phyloP scores from a whole-genome alignment of 2,888 invertebrate species.

The Serripes groenlandicus region DNA sequence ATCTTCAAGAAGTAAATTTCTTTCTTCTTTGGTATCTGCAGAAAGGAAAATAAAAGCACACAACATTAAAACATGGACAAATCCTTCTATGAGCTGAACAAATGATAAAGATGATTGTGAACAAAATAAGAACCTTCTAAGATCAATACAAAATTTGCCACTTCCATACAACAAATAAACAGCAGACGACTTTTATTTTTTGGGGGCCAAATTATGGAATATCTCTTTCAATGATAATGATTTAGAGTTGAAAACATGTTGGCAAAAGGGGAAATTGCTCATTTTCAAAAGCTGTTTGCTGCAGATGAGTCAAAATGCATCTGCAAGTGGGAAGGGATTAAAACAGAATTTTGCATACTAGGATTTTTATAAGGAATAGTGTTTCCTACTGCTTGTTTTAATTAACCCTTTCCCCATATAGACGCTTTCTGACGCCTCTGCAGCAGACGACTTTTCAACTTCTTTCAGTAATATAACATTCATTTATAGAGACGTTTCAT shows the following conservation, averaged over 20 bases:
- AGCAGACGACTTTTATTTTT: background rate
- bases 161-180: too few species aligned
- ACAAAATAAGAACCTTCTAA: background rate
- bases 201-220: background rate
- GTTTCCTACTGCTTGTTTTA: background rate
- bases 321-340: too few species aligned
- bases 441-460: too few species aligned
- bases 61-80: background rate
- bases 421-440: background rate
- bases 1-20: slow-evolving; percentile 76
- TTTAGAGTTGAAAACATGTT: too few species aligned
- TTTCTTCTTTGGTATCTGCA: slow-evolving; percentile 76
- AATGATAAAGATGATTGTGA: background rate
- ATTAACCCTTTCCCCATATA: background rate
- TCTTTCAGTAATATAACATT: too few species aligned
- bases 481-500: too few species aligned
- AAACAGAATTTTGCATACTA: too few species aligned
- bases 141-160: too few species aligned
- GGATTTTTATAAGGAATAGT: too few species aligned
- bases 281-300: too few species aligned
- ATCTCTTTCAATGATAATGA: background rate
- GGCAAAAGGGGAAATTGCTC: too few species aligned
- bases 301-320: too few species aligned
- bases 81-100: background rate
- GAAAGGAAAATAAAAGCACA: background rate